Conservation (phyloP, 2,888 invertebrate genomes). For the Lordiphosa andalusiaca region DNA sequence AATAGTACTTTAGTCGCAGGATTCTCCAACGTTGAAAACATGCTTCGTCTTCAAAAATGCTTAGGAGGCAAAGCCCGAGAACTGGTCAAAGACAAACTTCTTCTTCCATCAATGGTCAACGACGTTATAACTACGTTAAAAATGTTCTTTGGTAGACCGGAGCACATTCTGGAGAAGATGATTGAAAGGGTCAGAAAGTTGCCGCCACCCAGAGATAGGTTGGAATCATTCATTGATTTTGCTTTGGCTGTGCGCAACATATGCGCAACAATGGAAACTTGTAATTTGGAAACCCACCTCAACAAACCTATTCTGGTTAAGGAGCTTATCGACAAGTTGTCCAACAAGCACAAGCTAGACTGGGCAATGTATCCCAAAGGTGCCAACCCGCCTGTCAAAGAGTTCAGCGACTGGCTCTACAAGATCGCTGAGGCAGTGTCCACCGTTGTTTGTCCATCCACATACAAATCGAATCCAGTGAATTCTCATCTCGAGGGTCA, state of each 20-base stretch:
- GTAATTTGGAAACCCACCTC: too few species aligned
- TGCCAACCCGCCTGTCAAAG: not conserved
- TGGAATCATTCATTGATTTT: too few species aligned
- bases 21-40: not conserved
- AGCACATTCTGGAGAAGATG: not conserved
- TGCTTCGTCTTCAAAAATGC: constrained; percentile 1
- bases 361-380: not conserved
- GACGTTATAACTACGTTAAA: constrained; percentile 1
- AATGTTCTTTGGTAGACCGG: not conserved
- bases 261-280: not conserved
- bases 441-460: not conserved
- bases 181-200: too few species aligned
- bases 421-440: not conserved
- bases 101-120: not conserved
- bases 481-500: not conserved
- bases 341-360: not conserved
- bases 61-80: not conserved
- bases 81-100: not conserved
- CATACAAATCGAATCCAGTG: not conserved
- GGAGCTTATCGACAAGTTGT: not conserved
- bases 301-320: not conserved
- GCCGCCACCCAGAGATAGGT: too few species aligned
- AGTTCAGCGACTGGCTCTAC: constrained; percentile 1
- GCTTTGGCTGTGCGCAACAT: too few species aligned
- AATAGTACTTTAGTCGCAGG: too few species aligned